phyloP scores from a whole-genome alignment of 1,140 invertebrate species.

The Glomeris maerens region DNA sequence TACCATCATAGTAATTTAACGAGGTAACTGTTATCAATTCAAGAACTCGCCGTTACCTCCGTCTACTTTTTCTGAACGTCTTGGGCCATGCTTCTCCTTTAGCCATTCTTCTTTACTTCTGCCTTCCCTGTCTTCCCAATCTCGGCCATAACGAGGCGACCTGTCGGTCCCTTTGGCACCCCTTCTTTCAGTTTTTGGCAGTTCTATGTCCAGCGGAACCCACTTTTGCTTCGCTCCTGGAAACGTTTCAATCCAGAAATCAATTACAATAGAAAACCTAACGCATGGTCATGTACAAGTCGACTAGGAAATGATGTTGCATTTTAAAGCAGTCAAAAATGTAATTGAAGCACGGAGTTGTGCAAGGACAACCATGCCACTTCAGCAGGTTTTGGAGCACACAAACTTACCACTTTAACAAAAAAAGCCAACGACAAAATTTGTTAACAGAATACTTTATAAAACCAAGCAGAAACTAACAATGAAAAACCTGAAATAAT shows the following conservation, averaged over 20 bases:
- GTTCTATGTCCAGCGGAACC: slow-evolving; percentile 56
- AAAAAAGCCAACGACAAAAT: no score
- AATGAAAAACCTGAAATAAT: no score
- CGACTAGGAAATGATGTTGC: background rate
- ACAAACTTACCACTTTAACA: no score
- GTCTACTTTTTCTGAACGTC: background rate
- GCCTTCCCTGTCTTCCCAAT: slow-evolving; percentile 21
- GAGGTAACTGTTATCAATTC: background rate
- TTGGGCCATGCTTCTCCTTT: slow-evolving; percentile 12
- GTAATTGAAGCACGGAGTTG: slow-evolving; percentile 3
- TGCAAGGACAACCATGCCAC: slow-evolving; percentile 14
- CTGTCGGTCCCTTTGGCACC: slow-evolving; percentile 19
- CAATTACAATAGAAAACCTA: background rate
- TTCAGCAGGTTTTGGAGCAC: no score
- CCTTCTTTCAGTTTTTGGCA: slow-evolving; percentile 36
- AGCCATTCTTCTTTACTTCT: slow-evolving; percentile 15
- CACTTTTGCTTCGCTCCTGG: slow-evolving; percentile 54
- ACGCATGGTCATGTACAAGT: background rate
- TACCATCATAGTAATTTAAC: background rate
- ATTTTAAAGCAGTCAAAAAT: slow-evolving; percentile 11
- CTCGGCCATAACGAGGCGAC: slow-evolving; percentile 20
- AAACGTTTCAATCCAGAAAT: slow-evolving; percentile 7
- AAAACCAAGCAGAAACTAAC: no score
- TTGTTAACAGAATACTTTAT: no score
- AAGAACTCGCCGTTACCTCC: slow-evolving; percentile 21